Conservation (phyloP, 1,140 invertebrate genomes). For the Bombus affinis region DNA sequence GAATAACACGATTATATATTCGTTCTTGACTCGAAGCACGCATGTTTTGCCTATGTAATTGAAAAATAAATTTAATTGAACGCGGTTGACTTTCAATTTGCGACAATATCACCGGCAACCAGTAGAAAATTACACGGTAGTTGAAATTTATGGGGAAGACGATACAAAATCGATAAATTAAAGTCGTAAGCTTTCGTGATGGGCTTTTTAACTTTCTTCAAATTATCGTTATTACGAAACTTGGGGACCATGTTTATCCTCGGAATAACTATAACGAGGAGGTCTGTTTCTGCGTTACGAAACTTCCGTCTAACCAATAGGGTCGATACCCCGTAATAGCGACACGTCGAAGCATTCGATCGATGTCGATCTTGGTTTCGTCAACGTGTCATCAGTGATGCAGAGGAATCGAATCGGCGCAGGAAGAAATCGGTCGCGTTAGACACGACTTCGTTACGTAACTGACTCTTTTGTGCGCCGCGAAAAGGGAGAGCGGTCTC, state of each 20-base stretch:
- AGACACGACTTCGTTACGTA: constrained; percentile 1
- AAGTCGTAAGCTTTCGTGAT: background rate
- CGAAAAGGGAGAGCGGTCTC: background rate
- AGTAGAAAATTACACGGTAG: background rate
- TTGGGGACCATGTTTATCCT: background rate
- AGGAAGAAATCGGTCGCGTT: constrained; percentile 17
- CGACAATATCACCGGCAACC: background rate
- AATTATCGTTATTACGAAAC: background rate
- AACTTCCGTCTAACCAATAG: background rate
- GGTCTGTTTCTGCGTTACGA: background rate
- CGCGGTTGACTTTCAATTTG: background rate
- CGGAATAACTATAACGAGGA: background rate
- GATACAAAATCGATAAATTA: background rate
- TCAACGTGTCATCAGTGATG: background rate
- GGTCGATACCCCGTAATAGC: background rate
- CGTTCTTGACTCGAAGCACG: background rate
- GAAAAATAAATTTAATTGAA: background rate
- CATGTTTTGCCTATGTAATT: background rate
- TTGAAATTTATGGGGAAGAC: background rate
- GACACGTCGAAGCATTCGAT: background rate
- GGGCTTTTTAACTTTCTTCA: background rate
- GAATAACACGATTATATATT: background rate
- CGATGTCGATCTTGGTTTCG: background rate
- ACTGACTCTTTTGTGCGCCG: background rate
- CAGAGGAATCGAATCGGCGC: background rate